Conservation (phyloP, 1,140 invertebrate species). For the Ceratina japonica region DNA sequence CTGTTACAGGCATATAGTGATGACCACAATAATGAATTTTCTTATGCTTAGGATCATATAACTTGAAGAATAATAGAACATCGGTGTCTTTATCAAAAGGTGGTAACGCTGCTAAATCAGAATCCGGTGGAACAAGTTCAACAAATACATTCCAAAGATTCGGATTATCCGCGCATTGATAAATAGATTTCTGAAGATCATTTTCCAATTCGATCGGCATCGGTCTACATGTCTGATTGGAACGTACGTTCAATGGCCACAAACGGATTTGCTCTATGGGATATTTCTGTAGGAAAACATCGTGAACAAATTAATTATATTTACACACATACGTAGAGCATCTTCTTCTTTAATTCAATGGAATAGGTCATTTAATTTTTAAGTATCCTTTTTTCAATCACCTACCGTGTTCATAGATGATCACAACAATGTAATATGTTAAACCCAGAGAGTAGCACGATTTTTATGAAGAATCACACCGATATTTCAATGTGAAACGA, state of each 20-base stretch:
- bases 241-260: conserved; percentile 94
- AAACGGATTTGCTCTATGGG: conserved; percentile 92
- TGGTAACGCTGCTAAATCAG: conserved; percentile 86
- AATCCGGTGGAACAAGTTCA: conserved; percentile 93
- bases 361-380: conserved; percentile 3
- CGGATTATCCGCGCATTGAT: conserved; percentile 89
- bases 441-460: conserved; percentile 17
- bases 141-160: conserved; percentile 97
- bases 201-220: conserved; percentile 91
- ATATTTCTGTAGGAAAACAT: conserved; percentile 85
- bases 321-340: too few relatives aligned
- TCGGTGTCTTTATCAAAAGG: conserved; percentile 96
- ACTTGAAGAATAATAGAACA: conserved; percentile 96
- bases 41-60: conserved; percentile 96
- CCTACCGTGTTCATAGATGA: conserved; percentile 52
- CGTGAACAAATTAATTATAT: conserved; percentile 21
- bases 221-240: conserved; percentile 94
- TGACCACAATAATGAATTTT: conserved; percentile 96
- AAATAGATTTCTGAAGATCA: conserved; percentile 89
- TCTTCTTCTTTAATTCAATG: conserved; percentile 11
- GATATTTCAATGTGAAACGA: conserved; percentile 41
- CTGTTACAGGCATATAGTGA: conserved; percentile 92
- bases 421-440: conserved; percentile 19
- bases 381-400: conserved; percentile 46
- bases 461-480: conserved; percentile 29